Conservation (phyloP, 1,140 invertebrate genomes). For the Goniozus legneri region DNA sequence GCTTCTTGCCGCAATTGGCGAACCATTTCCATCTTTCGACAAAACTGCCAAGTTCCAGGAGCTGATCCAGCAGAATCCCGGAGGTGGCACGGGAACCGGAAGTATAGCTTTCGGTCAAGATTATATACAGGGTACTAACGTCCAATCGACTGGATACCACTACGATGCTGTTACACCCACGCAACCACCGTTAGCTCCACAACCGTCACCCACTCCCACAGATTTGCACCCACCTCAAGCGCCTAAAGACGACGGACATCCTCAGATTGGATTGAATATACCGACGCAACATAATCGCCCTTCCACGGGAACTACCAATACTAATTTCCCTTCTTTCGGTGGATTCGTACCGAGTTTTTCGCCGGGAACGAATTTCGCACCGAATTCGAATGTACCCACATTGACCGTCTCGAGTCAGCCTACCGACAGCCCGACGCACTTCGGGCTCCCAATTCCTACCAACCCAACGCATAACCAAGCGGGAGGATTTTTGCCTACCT, state of each 20-base stretch:
- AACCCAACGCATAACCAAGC: constrained; percentile 1
- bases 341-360: constrained; percentile 33
- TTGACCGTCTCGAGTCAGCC: constrained; percentile 22
- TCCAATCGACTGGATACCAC: constrained; percentile 15
- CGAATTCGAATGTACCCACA: constrained; percentile 20
- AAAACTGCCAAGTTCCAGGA: constrained; percentile 2
- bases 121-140: constrained; percentile 24
- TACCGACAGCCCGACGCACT: constrained; percentile 35
- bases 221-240: constrained; percentile 10
- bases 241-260: constrained; percentile 12
- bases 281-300: too few species aligned
- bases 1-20: constrained; percentile 20
- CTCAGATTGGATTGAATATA: constrained; percentile 10
- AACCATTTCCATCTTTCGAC: constrained; percentile 14
- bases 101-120: constrained; percentile 23
- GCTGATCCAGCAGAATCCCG: neutral
- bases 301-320: constrained; percentile 5
- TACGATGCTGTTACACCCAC: constrained; percentile 26
- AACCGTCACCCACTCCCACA: neutral
- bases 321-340: constrained; percentile 31
- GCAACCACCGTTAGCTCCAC: constrained; percentile 11
- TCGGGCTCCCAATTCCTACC: constrained; percentile 39
- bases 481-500: too few species aligned
- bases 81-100: neutral
- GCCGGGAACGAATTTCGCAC: constrained; percentile 23